Evolutionary conservation across 2,113 vertebrate species (phyloP), one percentile per base, ranked within the genome.

Genomic region (Lethenteron camtschaticum): DNA sequence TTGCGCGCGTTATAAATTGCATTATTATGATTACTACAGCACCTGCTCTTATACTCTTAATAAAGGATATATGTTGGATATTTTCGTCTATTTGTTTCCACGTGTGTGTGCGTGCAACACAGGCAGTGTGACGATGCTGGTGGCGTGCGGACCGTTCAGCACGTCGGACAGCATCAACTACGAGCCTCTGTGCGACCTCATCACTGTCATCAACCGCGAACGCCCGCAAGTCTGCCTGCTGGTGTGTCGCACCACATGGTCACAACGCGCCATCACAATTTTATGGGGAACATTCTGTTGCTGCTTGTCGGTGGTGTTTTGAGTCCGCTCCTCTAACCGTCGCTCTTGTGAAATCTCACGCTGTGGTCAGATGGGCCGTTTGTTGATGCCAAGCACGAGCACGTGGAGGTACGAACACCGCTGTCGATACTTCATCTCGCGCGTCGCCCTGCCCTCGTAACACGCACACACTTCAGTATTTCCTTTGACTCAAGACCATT

Each of bases 371-470:
- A 74, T 92, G 1, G 91, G 2, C 91, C 90, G 0, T 95, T 95
- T 77, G 80, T 96, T 71, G 91, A 96, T 58, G 83, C 84, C 9
- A 90, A 87, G 56, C 89, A 96, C 14, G 83, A 92, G 24, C 85
- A 95, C 72, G 85, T 95, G 41, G 89, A 91, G 88, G 91, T 95
- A 57, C 72, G 77, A 72, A 12, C 41, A 41, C 41, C 41, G 41
- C 41, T 41, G 41, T 41, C 41, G 41, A 41, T 7, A 6, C 41
- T 41, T 41, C 41, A 41, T 41, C 41, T 41, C 41, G 41, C 6
- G 41, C 5, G 41, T 41, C 41, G 6, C 41, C 41, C 41, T 41
- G 5, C 41, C 41, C 41, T 7, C 41, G 41, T 41, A 41, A 41
- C 41, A 41, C 41, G 41, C 41, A 41, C 4, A 41, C 41, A 41